Percentiles rank a stretch among this genome's conserved stretches.
Conservation (phyloP, 2,113 vertebrate genomes). For the Sakesphorus luctuosus region DNA sequence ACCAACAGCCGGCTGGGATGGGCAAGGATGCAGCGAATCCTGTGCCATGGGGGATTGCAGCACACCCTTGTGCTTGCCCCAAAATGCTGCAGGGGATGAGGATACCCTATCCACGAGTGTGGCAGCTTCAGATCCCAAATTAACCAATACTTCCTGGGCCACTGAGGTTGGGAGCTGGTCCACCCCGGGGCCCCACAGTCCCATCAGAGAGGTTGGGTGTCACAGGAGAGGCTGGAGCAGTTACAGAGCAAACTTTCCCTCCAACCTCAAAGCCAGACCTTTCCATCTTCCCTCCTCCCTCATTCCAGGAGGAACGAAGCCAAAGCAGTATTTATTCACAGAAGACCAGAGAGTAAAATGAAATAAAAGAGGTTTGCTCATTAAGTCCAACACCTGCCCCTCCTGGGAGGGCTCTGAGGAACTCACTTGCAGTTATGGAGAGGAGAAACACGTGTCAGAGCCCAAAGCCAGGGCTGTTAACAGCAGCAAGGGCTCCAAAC, state of each 20-base stretch:
- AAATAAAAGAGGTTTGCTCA: background rate
- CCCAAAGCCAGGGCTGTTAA: background rate
- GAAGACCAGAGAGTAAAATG: background rate
- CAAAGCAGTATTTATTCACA: background rate
- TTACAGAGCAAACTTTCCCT: background rate
- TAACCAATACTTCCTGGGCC: rapidly evolving
- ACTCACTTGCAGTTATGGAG: background rate
- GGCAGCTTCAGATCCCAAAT: background rate
- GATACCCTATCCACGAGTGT: rapidly evolving
- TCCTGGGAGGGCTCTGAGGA: background rate
- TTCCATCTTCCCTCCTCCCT: background rate
- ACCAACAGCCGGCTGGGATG: background rate
- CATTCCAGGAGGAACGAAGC: background rate
- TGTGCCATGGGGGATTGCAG: rapidly evolving
- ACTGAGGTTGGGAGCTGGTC: background rate
- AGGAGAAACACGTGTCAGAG: background rate
- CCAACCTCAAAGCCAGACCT: background rate
- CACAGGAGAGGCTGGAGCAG: background rate
- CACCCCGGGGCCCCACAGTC: background rate
- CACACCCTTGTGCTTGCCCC: background rate
- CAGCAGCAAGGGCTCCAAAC: background rate
- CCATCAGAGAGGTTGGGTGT: background rate
- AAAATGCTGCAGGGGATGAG: background rate
- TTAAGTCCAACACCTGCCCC: background rate
- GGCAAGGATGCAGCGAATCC: background rate